phyloP scores from a whole-genome alignment of 2,797 vertebrate species.

The Lacerta agilis region DNA sequence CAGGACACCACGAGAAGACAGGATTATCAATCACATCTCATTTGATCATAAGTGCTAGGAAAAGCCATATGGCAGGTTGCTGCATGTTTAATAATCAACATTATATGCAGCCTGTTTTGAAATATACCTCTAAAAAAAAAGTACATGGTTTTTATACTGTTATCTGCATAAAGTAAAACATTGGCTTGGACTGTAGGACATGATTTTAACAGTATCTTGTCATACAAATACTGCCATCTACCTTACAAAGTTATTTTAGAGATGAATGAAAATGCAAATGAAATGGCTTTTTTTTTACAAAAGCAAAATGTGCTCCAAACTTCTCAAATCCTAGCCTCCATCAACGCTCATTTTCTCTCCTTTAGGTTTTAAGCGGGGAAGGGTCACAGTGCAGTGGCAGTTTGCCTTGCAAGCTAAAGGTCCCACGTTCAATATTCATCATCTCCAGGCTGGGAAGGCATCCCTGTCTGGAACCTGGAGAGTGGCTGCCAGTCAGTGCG shows the following conservation, averaged over 20 bases:
- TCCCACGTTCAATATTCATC: background rate
- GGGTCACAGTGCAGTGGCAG: no score
- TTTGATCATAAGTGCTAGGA: slow-evolving; percentile 13
- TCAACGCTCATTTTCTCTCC: background rate
- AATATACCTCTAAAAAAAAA: background rate
- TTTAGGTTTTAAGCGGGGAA: background rate
- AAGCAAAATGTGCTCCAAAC: background rate
- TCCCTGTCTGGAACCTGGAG: background rate
- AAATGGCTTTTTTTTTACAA: background rate
- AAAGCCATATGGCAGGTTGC: slow-evolving; percentile 20
- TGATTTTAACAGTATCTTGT: background rate
- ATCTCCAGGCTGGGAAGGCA: background rate
- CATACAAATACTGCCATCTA: background rate
- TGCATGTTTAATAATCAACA: slow-evolving; percentile 23
- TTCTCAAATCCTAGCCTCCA: background rate
- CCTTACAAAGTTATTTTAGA: background rate
- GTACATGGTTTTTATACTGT: background rate
- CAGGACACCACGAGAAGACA: slow-evolving; percentile 16
- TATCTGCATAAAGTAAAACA: background rate
- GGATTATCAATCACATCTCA: slow-evolving; percentile 18
- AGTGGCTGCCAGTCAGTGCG: no score
- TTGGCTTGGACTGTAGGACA: background rate
- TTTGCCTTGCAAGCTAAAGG: no score
- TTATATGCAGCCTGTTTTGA: background rate
- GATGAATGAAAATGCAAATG: background rate